Conservation (phyloP, 2,113 vertebrate species). For the Clarias magur region DNA sequence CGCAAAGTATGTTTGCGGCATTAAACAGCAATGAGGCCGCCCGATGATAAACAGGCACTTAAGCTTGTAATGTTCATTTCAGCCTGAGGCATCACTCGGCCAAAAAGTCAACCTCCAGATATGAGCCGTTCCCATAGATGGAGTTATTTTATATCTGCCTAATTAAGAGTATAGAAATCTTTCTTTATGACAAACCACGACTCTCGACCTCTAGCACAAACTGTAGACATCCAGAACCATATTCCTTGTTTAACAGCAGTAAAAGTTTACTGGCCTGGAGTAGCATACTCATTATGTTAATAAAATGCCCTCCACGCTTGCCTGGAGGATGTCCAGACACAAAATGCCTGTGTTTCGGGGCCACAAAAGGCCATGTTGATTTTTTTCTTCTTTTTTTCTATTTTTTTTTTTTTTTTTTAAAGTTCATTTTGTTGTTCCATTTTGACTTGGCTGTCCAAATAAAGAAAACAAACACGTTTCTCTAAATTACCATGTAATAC, state of each 20-base stretch:
- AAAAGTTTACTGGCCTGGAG: conserved; percentile 42
- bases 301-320: conserved; percentile 50
- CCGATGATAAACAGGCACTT: background rate
- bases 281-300: conserved; percentile 44
- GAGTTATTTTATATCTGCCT: conserved; percentile 24
- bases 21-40: background rate
- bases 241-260: conserved; percentile 36
- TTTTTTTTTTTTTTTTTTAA: background rate
- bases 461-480: conserved; percentile 4
- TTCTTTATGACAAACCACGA: background rate
- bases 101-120: background rate
- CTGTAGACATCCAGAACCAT: conserved; percentile 20
- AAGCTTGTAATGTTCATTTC: background rate
- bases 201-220: conserved; percentile 41
- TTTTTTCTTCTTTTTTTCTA: background rate
- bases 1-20: background rate
- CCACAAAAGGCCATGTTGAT: conserved; percentile 23
- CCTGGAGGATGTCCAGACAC: conserved; percentile 40
- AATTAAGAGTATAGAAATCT: conserved; percentile 15
- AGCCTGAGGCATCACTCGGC: background rate
- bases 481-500: background rate
- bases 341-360: conserved; percentile 16
- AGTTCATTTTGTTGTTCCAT: conserved; percentile 17
- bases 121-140: background rate
- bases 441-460: background rate